Evolutionary conservation across 2,113 vertebrate genomes (phyloP).

Genomic region (Myiozetetes cayanensis): DNA sequence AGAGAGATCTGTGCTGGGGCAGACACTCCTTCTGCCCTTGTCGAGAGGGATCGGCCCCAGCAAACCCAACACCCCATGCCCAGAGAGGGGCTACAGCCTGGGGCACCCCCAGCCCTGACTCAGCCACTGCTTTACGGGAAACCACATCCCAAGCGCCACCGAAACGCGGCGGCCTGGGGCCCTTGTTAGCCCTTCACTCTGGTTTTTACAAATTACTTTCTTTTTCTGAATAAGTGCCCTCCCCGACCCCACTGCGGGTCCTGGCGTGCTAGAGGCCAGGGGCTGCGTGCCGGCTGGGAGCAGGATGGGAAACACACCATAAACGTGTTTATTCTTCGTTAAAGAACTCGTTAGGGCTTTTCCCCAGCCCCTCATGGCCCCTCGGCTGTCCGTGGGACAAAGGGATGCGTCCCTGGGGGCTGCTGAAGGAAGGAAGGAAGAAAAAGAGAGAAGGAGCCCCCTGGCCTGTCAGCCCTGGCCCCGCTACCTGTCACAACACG

Average conservation of each 20-base stretch:
- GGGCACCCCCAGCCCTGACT: neutral
- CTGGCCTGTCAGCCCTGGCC: neutral
- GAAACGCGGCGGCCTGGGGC: neutral
- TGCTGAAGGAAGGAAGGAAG: constrained; percentile 16
- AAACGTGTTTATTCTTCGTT: constrained; percentile 7
- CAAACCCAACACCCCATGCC: neutral
- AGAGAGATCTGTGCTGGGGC: neutral
- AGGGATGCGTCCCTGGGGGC: neutral
- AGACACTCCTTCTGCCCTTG: neutral
- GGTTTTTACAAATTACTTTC: constrained; percentile 8
- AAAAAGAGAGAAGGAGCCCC: neutral
- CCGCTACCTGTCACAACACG: neutral
- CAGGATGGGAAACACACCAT: neutral
- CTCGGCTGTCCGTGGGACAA: constrained; percentile 8
- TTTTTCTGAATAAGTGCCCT: neutral
- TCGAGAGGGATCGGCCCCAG: neutral
- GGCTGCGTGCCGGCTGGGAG: neutral
- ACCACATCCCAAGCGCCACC: neutral
- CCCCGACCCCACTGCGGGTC: neutral
- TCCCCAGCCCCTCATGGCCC: neutral
- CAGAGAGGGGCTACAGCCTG: neutral
- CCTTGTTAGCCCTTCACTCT: neutral
- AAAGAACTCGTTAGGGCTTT: neutral
- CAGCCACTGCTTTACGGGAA: neutral
- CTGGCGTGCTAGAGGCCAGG: neutral